Conservation (phyloP, 2,888 invertebrate species). For the Cryptocheilus praepositus region DNA sequence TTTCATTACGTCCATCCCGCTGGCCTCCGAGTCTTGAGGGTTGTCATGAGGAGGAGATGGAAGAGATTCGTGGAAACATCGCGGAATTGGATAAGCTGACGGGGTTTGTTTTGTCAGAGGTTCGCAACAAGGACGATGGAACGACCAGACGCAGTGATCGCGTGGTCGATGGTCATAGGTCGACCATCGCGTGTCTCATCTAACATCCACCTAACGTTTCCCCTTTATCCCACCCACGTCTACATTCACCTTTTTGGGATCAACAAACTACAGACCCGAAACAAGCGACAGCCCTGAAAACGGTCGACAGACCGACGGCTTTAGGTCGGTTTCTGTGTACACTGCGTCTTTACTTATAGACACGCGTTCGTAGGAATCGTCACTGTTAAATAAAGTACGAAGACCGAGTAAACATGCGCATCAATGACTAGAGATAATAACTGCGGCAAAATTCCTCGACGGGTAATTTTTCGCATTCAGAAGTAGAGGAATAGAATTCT, state of each 20-base stretch:
- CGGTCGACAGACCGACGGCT: no score
- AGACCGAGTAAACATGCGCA: no score
- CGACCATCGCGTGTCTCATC: constrained; percentile 45
- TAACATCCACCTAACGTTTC: constrained; percentile 38
- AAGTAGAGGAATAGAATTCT: no score
- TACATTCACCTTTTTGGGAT: constrained; percentile 29
- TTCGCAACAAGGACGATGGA: constrained; percentile 45
- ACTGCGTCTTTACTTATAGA: no score
- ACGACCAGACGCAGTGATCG: constrained; percentile 30
- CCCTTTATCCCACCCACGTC: neutral
- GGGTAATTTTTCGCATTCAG: no score
- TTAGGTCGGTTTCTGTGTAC: no score
- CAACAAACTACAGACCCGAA: constrained; percentile 36
- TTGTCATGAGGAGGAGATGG: constrained; percentile 52
- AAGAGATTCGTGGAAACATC: constrained; percentile 64
- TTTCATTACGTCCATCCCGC: constrained; percentile 47
- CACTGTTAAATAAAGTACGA: no score
- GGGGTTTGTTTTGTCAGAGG: constrained; percentile 60
- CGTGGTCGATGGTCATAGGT: constrained; percentile 48
- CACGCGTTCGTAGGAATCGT: no score
- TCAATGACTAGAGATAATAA: no score
- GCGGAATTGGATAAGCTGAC: constrained; percentile 65
- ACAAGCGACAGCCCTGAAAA: constrained; percentile 22
- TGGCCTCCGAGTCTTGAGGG: constrained; percentile 43
- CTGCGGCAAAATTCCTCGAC: no score